A percentile compares a stretch with the other conserved stretches of the same genome.
These are phyloP conservation scores for Pachyseris speciosa DNA, from an alignment of 64 coral and sea anemone genomes.

Conservation along the genomic window DNA sequence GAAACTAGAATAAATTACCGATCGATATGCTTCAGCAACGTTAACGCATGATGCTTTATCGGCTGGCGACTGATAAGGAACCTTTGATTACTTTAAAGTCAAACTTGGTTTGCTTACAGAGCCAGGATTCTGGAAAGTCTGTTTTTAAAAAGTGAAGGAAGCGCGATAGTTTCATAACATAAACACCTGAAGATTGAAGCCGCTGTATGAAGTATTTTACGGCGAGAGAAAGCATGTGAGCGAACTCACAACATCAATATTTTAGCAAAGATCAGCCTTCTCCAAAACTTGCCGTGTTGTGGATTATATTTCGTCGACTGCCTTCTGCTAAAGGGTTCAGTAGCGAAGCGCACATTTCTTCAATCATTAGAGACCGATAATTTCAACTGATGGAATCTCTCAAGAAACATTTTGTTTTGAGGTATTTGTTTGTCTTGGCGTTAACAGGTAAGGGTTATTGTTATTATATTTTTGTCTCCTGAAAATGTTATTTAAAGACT, in stretches of 20 bases:
- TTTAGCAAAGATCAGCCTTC: not conserved
- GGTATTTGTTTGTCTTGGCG: not conserved
- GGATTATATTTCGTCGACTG: not conserved
- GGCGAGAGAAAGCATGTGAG: not conserved
- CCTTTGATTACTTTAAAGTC: no score
- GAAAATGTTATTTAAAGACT: no score
- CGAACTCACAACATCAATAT: not conserved
- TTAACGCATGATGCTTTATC: not conserved
- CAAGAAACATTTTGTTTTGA: not conserved
- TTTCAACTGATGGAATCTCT: not conserved
- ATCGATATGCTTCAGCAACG: not conserved
- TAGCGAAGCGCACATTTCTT: not conserved
- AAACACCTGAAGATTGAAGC: not conserved
- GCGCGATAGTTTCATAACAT: no score
- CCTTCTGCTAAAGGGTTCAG: not conserved
- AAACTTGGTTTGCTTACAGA: not conserved
- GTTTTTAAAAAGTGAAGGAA: no score
- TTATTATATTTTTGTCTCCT: not conserved
- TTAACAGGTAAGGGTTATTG: not conserved
- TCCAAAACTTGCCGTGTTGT: not conserved
- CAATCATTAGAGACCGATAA: not conserved
- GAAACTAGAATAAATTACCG: slow-evolving; percentile 9
- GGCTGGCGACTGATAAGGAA: not conserved
- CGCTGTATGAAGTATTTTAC: not conserved
- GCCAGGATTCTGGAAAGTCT: no score